Base-by-base conservation (phyloP, 2,888 invertebrate genomes). In the Acanthacorydalis orientalis region DNA sequence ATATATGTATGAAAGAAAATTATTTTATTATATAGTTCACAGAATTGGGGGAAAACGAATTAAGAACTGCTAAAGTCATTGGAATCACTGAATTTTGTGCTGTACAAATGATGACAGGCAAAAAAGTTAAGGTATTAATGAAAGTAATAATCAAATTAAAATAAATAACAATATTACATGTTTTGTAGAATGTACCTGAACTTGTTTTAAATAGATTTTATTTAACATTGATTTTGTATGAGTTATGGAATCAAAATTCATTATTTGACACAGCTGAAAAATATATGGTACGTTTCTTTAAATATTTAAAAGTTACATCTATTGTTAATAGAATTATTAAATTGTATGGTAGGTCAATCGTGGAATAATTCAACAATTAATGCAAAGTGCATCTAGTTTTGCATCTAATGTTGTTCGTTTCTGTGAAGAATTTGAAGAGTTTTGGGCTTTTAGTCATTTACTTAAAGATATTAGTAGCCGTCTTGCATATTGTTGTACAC, bases 371-470 rank as follows among this genome's bases (percentile, higher is more conserved):
- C 91, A 93, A 65, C 75, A 78, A 49, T 69, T 89, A 34, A 71
- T 92, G 63, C 73, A 75, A 40, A 68, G 77, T 16, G 73, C 88
- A 0, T 74, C 84, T 0, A 68, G 83, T 1, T 82, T 83, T 59
- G 82, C 90, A 1, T 73, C 79, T 1, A 77, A 83, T 53, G 81
- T 89, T n/a, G 72, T 78, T 9, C 73, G 81, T 53, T 83, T 92
- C 61, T 87, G 89, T 59, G 80, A 81, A 66, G 80, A 82, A 60
- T 63, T 92, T 51, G 74, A 78, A 23, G 79, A 80, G 54, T 80
- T 90, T 64, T 92, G 91, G 90, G 74, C 83, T 38, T 90, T 83
- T 62, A 72, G 75, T 31, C 78, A 84, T 53, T 68, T 96, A 51
- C 69, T 97, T 48, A 73, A 67, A 16, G 77, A 77, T 51, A 80